Evolutionary conservation across 2,888 invertebrate genomes (phyloP).

Genomic region (Dynastes grantii): DNA sequence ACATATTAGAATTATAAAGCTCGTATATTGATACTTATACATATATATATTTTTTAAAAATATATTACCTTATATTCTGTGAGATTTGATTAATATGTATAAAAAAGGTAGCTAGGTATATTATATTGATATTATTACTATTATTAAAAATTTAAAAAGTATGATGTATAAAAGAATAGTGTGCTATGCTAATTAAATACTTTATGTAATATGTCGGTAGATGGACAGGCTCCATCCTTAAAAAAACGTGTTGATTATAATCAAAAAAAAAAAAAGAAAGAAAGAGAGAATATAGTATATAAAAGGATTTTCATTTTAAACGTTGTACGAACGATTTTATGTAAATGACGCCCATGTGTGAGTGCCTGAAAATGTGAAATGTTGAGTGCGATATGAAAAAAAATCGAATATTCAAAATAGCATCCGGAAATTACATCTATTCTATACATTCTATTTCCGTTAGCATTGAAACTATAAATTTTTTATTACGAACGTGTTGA

Average conservation of each 20-base stretch:
- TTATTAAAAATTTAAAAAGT: not conserved
- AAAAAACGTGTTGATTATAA: constrained; percentile 4
- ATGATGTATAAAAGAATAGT: no score
- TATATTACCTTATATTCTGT: not conserved
- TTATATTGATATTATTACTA: constrained; percentile 8
- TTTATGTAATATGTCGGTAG: not conserved
- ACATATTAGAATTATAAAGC: not conserved
- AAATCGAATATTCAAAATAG: no score
- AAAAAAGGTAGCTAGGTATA: not conserved
- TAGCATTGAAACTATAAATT: no score
- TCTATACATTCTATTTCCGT: no score
- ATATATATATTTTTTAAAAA: not conserved
- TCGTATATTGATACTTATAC: no score
- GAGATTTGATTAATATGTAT: not conserved
- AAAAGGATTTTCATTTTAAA: not conserved
- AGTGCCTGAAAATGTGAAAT: constrained; percentile 8
- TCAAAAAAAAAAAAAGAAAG: not conserved
- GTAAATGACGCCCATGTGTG: not conserved
- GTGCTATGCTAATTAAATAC: no score
- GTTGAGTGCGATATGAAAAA: not conserved
- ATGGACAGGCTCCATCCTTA: constrained; percentile 2
- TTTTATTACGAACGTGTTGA: no score
- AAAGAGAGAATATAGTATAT: no score
- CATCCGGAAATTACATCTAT: no score
- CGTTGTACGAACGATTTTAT: constrained; percentile 3